These are phyloP conservation scores for Menidia beryllina DNA, from an alignment of 2,113 vertebrate genomes.

Conservation along the genomic window DNA sequence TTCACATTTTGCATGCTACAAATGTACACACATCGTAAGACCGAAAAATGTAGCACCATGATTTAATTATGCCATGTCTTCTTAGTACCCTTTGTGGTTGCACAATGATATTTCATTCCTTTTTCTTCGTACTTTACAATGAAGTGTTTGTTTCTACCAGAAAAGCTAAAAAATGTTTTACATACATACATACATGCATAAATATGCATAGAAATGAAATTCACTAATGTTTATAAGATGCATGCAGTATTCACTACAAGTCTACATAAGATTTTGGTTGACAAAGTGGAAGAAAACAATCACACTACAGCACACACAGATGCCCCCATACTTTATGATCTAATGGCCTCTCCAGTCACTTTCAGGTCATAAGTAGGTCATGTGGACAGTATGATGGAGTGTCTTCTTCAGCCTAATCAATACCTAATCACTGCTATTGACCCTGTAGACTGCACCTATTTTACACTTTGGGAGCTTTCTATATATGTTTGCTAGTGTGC, in stretches of 20 bases:
- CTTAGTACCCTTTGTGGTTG: not conserved
- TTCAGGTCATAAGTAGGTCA: conserved; percentile 77
- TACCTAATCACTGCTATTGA: conserved; percentile 82
- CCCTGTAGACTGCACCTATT: conserved; percentile 62
- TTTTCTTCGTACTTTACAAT: not conserved
- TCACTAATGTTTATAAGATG: not conserved
- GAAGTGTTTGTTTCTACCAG: not conserved
- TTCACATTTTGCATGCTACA: no score
- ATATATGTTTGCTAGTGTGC: conserved; percentile 18
- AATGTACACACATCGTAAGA: no score
- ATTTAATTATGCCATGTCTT: no score
- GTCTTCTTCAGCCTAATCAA: conserved; percentile 75
- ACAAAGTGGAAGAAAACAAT: not conserved
- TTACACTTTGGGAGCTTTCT: conserved; percentile 52
- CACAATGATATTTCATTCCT: not conserved
- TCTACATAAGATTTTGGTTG: not conserved
- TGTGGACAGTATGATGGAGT: conserved; percentile 78
- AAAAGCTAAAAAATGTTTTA: no score
- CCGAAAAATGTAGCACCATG: no score
- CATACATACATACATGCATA: no score
- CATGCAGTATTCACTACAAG: not conserved
- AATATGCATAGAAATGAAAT: not conserved
- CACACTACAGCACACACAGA: not conserved
- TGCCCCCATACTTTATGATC: conserved; percentile 43
- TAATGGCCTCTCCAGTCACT: conserved; percentile 28